Conservation (phyloP, 2,888 invertebrate species). For the Epistrophe eligans region DNA sequence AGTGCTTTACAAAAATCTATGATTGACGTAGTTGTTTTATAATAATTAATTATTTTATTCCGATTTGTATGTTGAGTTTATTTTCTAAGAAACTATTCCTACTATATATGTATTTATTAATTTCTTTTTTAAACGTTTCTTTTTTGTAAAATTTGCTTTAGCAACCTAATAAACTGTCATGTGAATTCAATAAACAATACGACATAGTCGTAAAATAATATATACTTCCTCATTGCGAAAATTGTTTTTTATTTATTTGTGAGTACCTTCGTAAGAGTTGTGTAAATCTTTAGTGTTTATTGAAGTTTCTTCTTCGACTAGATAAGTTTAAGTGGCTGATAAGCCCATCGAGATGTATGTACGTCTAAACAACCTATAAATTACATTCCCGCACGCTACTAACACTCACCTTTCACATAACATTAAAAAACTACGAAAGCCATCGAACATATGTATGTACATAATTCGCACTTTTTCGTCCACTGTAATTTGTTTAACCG, state of each 20-base stretch:
- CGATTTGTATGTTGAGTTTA: conserved; percentile 22
- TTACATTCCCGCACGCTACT: too few species aligned
- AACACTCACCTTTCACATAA: too few species aligned
- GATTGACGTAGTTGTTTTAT: conserved; percentile 19
- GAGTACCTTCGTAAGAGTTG: too few species aligned
- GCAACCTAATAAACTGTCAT: background rate
- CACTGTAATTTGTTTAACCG: too few species aligned
- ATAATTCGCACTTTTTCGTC: too few species aligned
- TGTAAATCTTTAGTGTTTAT: too few species aligned
- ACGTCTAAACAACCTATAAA: too few species aligned
- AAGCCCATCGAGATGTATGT: too few species aligned
- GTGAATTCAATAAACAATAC: conserved; percentile 7
- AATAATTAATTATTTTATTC: conserved; percentile 5
- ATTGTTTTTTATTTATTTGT: background rate
- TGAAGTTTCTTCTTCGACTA: too few species aligned
- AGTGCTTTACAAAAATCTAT: conserved; percentile 22
- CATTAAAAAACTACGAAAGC: too few species aligned
- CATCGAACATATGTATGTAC: too few species aligned
- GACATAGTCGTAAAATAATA: conserved; percentile 19
- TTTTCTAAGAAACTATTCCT: conserved; percentile 1
- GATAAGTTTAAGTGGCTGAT: too few species aligned
- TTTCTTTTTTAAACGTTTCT: conserved; percentile 5
- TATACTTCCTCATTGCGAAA: background rate
- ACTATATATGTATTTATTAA: conserved; percentile 16
- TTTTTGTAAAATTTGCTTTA: conserved; percentile 24